These are phyloP conservation scores for Rhagologus leucostigma DNA, from an alignment of 2,113 vertebrate species.

Conservation along the genomic window DNA sequence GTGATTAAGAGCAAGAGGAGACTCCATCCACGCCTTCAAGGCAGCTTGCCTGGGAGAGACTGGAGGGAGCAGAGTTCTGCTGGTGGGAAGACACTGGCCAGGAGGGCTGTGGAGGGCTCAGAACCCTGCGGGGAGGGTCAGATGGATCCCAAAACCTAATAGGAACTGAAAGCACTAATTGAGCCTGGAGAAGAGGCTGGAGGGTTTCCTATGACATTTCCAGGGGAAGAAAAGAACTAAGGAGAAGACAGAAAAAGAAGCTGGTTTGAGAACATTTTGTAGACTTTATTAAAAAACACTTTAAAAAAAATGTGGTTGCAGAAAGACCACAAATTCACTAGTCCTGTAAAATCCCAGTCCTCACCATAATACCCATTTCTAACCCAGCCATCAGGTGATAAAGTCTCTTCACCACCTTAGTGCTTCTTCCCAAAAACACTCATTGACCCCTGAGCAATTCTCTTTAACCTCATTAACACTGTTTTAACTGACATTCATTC, in stretches of 20 bases:
- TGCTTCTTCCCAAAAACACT: background rate
- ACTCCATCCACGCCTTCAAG: accelerated
- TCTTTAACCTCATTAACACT: background rate
- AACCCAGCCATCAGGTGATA: background rate
- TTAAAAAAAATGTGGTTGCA: background rate
- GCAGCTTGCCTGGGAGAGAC: background rate
- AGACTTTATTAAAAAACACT: background rate
- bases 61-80: background rate
- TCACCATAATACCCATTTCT: accelerated
- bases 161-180: conserved; percentile 52
- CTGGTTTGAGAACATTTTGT: background rate
- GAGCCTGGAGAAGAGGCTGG: conserved; percentile 31
- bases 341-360: background rate
- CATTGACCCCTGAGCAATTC: background rate
- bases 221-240: background rate
- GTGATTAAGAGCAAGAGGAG: background rate
- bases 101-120: background rate
- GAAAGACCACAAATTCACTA: background rate
- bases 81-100: background rate
- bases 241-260: background rate
- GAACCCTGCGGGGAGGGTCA: background rate
- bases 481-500: background rate
- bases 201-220: conserved; percentile 32
- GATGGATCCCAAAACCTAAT: conserved; percentile 14
- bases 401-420: background rate